Percentiles rank a stretch among this genome's conserved stretches.
These are phyloP conservation scores for Melanostoma scalare DNA, from an alignment of 2,888 invertebrate genomes.

Conservation along the genomic window DNA sequence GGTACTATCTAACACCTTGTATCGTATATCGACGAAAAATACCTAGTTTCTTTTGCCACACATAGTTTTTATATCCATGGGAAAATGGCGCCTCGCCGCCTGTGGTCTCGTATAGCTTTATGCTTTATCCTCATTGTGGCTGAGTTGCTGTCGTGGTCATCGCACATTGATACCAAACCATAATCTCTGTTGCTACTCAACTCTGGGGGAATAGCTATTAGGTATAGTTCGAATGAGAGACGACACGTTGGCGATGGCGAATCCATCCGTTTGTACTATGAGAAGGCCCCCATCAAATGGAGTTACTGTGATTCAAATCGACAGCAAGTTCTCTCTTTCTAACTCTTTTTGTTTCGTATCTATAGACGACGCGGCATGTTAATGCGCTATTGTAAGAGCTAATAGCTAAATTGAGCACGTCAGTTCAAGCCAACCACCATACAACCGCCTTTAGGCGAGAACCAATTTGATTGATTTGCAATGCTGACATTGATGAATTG, in stretches of 20 bases:
- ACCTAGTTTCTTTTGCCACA: background rate
- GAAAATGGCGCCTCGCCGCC: slow-evolving; percentile 69
- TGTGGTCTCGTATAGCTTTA: slow-evolving; percentile 52
- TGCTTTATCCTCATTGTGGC: slow-evolving; percentile 54
- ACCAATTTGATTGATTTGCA: slow-evolving; percentile 70
- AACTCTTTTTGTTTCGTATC: slow-evolving; percentile 4
- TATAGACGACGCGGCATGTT: slow-evolving; percentile 46
- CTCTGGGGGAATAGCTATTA: slow-evolving; percentile 10
- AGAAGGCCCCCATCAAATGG: slow-evolving; percentile 52
- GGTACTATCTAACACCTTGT: slow-evolving; percentile 65
- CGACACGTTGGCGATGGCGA: slow-evolving; percentile 39
- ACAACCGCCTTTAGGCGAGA: slow-evolving; percentile 68
- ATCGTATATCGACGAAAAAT: background rate
- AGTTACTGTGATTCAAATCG: slow-evolving; percentile 68
- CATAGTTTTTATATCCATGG: slow-evolving; percentile 23
- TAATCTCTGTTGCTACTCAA: slow-evolving; percentile 65
- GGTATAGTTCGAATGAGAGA: slow-evolving; percentile 43
- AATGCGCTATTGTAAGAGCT: slow-evolving; percentile 69
- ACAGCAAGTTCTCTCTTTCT: slow-evolving; percentile 61
- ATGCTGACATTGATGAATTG: slow-evolving; percentile 70
- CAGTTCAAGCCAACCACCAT: slow-evolving; percentile 53
- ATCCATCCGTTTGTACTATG: slow-evolving; percentile 41
- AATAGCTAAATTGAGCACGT: slow-evolving; percentile 67
- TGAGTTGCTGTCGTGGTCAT: slow-evolving; percentile 57
- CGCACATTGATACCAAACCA: slow-evolving; percentile 56